phyloP scores from a whole-genome alignment of 1,140 invertebrate genomes.

The Magallana ariakensis region DNA sequence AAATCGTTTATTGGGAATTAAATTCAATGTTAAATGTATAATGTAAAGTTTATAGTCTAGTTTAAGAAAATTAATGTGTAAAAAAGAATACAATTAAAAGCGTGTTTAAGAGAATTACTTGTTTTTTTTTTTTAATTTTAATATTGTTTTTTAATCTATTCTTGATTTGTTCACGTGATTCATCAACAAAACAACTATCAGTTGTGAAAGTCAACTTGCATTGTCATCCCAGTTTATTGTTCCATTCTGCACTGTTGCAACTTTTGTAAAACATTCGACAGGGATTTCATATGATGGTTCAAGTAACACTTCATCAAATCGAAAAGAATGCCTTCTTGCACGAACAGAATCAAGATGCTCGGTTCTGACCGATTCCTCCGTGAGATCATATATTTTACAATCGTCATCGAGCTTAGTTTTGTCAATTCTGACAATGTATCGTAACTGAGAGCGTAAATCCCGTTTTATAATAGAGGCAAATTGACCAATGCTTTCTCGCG shows the following conservation, averaged over 20 bases:
- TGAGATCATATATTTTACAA: neutral
- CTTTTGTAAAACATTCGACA: neutral
- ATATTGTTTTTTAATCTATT: too few relatives aligned
- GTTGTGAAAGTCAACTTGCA: too few relatives aligned
- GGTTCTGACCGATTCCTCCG: neutral
- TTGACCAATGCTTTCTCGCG: neutral
- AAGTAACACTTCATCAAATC: neutral
- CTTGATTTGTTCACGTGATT: too few relatives aligned
- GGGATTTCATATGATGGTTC: neutral
- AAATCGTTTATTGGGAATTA: too few relatives aligned
- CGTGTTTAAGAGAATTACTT: too few relatives aligned
- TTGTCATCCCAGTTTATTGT: too few relatives aligned
- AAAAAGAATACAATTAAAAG: too few relatives aligned
- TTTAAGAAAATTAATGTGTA: too few relatives aligned
- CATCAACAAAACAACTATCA: too few relatives aligned
- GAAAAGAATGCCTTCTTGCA: neutral
- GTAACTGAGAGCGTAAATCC: neutral
- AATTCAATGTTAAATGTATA: too few relatives aligned
- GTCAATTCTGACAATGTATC: neutral
- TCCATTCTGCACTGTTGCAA: neutral
- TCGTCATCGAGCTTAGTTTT: neutral
- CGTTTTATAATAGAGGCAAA: neutral
- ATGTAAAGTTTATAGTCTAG: too few relatives aligned
- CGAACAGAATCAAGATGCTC: neutral
- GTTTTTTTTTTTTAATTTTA: too few relatives aligned